Evolutionary conservation across 2,113 vertebrate genomes (phyloP), one percentile per base, ranked within the genome.

Genomic region (Aldabrachelys gigantea): DNA sequence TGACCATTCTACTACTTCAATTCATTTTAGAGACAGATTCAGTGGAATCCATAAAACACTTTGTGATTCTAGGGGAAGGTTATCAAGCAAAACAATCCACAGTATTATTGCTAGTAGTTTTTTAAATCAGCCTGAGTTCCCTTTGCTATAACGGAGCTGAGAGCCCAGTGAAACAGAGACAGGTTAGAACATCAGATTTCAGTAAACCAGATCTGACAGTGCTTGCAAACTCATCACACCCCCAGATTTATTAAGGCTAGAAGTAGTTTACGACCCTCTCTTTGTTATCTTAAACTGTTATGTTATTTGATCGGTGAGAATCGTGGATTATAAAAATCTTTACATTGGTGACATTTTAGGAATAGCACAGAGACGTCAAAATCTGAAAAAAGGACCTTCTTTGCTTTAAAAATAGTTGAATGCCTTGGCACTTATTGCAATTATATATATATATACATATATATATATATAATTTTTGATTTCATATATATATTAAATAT

Each of bases 381-480:
- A 85, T 56, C 5, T 0, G 5, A 75, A 81, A 56, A 95, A 87
- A 84, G 49, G 86, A 90, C 38, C 75, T 72, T 35, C 2, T 21
- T 84, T 29, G 50, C 91, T 95, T 86, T 50, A 85, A 91, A 96
- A 94, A 47, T 10, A 4, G 80, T 85, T 90, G 84, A 95, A 95
- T 87, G 82, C 69, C 95, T 93, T 9, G 62, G 52, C 89, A 82
- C 88, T 96, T 96, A 47, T 22, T 72, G 27, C 12, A 78, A 13
- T 10, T 6, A 13, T 24, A 47, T 44, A 95, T 94, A 97, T 87
- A 95, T 91, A 91, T 90, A 6, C 6, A 54, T 21, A 54, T 54
- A 44, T 44, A 5, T n/a, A 41, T 41, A 41, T 41, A 41, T 41
- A 41, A 41, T 41, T 41, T 44, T 44, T 44, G 5, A 44, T 44